Evolutionary conservation across 2,888 invertebrate genomes (phyloP), one percentile per base, ranked within the genome.

Genomic region (Spicauda simplicius): DNA sequence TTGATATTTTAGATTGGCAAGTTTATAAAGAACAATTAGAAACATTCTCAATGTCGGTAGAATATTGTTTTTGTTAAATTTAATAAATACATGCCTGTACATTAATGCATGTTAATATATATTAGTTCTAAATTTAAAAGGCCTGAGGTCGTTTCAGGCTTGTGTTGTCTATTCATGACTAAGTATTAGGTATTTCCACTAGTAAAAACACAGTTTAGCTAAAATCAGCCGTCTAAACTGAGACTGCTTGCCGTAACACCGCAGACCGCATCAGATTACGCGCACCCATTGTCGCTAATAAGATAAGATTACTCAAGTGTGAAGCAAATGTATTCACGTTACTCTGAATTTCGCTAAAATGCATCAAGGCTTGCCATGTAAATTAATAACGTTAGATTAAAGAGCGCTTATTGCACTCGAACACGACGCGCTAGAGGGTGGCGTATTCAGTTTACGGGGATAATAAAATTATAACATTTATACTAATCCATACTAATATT

Each of bases 291-390:
- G 85, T 87, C 78, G 60, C 77, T 78, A 75, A 77, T 85, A 86
- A 72, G 72, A 86, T 84, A 82, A 83, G 85, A 86, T 87, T 87
- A 87, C 74, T 79, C 81, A 80, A 80, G 82, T 82, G 83, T 82
- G 85, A 83, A 82, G 82, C 84, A 82, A 85, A 80, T 81, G 80
- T 77, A 74, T 74, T 73, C 74, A 75, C 78, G 78, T 74, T 77
- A 78, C 79, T 77, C 79, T 74, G 79, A 83, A 82, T 80, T 80
- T 86, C 79, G 78, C 84, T 83, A 85, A 86, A 85, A 86, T 84
- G 81, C 80, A 81, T 72, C 73, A 73, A 74, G 75, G 80, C 78
- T 83, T 79, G 85, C 79, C 76, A 76, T 76, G 75, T 69, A 71
- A 66, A 74, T 80, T 78, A 80, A 83, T 80, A 81, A 77, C 76